Conservation (phyloP, 2,113 vertebrate genomes). For the Monarcha castaneiventris region DNA sequence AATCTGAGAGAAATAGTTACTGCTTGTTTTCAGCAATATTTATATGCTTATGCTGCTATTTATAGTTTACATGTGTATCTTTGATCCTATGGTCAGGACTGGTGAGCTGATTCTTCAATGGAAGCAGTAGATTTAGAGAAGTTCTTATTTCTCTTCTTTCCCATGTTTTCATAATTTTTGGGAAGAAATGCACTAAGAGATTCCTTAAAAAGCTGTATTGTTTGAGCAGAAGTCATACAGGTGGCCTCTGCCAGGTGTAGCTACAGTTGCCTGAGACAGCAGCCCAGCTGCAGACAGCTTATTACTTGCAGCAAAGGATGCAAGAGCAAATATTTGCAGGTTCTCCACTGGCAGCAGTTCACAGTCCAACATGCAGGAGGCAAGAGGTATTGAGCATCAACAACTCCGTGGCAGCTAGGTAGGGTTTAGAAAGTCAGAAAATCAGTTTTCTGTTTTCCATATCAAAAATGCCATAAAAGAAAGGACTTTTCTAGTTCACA, state of each 20-base stretch:
- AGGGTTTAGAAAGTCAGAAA: not conserved
- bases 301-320: not conserved
- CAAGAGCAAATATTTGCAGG: not conserved
- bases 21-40: not conserved
- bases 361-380: not conserved
- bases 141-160: not conserved
- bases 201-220: not conserved
- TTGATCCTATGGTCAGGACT: not conserved
- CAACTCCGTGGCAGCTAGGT: not conserved
- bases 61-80: not conserved
- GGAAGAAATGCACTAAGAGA: not conserved
- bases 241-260: not conserved
- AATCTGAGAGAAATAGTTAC: not conserved
- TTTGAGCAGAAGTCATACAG: not conserved
- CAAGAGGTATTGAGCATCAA: not conserved
- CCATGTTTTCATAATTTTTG: not conserved
- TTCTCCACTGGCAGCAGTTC: not conserved
- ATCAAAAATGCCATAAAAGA: not conserved
- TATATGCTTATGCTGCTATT: not conserved
- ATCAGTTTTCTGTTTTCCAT: not conserved
- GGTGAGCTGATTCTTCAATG: not conserved
- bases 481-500: not conserved
- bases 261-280: not conserved
- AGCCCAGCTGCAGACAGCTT: not conserved
- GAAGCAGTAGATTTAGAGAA: not conserved